phyloP scores from a whole-genome alignment of 1,140 invertebrate genomes.

The Mesaphorura yosii region DNA sequence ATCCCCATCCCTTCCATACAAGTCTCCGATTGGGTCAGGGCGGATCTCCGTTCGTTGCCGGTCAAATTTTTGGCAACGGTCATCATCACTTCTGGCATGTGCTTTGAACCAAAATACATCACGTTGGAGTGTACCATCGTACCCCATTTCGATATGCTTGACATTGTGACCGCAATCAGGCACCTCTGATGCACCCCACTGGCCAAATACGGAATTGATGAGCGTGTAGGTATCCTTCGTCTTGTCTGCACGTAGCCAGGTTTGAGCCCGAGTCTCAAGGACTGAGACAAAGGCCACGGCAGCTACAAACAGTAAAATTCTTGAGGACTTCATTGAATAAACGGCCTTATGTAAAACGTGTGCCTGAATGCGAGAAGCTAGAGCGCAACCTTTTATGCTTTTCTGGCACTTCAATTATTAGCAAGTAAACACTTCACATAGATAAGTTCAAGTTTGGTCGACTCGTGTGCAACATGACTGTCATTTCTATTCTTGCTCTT shows the following conservation, averaged over 20 bases:
- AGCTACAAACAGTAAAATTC: too few species aligned
- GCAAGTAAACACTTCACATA: too few species aligned
- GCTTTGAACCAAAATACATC: slow-evolving; percentile 15
- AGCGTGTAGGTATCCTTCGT: slow-evolving; percentile 10
- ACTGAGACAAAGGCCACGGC: too few species aligned
- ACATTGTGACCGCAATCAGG: slow-evolving; percentile 22
- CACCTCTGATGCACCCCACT: slow-evolving; percentile 10
- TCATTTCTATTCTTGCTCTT: too few species aligned
- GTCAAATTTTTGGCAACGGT: slow-evolving; percentile 19
- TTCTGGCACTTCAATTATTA: too few species aligned
- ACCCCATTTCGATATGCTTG: slow-evolving; percentile 9
- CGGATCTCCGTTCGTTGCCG: slow-evolving; percentile 21
- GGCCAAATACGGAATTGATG: slow-evolving; percentile 14
- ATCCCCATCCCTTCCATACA: slow-evolving; percentile 13
- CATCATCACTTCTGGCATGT: slow-evolving; percentile 15
- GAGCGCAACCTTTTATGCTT: too few species aligned
- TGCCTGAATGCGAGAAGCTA: too few species aligned
- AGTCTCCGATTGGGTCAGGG: background rate
- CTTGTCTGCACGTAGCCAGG: background rate
- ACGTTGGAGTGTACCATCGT: background rate
- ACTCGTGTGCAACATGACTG: too few species aligned
- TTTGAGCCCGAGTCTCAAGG: too few species aligned
- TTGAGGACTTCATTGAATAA: too few species aligned
- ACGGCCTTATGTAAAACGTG: too few species aligned
- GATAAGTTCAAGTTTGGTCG: too few species aligned